Percentiles rank a stretch among this genome's conserved stretches.
Evolutionary conservation across 2,888 invertebrate genomes (phyloP).

Genomic region (Barypeithes pellucidus): DNA sequence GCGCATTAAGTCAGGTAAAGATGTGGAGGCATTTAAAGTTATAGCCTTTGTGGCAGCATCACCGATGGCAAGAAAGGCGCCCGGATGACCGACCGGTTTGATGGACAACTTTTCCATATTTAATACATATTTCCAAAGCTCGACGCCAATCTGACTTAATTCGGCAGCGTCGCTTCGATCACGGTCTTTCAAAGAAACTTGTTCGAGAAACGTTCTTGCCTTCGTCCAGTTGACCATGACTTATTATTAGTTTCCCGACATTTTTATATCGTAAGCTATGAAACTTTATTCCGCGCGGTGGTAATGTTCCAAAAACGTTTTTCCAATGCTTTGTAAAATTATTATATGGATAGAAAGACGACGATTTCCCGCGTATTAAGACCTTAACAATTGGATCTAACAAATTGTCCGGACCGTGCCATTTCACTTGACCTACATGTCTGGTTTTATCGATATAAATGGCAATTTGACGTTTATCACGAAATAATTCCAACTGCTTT

Average conservation of each 20-base stretch:
- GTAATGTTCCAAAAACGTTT: not conserved
- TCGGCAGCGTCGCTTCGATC: not conserved
- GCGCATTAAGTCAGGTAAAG: not conserved
- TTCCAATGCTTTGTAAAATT: conserved; percentile 4
- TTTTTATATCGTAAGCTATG: not conserved
- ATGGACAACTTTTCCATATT: not conserved
- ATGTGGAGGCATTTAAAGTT: not conserved
- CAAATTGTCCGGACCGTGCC: not conserved
- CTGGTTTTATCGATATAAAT: not conserved
- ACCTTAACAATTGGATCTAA: not conserved
- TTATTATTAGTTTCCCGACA: not conserved
- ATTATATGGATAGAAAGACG: not conserved
- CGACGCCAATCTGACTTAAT: not conserved
- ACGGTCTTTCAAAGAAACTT: not conserved
- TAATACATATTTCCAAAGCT: not conserved
- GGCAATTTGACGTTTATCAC: not conserved
- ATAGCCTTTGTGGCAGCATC: not conserved
- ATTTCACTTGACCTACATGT: not conserved
- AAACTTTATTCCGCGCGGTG: not conserved
- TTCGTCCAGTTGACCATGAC: not conserved
- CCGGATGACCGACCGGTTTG: no score
- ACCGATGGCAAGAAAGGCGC: conserved; percentile 1
- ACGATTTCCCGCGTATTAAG: not conserved
- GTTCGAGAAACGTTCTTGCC: not conserved
- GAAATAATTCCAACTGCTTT: not conserved